Conservation (phyloP, 2,113 vertebrate genomes). For the Alaudala cheleensis region DNA sequence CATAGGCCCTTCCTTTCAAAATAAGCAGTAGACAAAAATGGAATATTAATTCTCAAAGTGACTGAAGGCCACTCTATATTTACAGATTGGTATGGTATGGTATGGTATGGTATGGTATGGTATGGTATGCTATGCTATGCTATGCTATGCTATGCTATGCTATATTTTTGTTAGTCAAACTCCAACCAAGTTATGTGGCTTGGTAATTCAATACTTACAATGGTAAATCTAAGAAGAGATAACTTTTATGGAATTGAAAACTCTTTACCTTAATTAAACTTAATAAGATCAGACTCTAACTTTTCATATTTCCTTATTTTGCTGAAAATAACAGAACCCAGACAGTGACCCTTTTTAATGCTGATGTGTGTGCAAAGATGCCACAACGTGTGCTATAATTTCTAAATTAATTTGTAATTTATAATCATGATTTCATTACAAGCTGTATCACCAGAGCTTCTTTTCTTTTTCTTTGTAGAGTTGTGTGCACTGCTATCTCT, state of each 20-base stretch:
- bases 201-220: not conserved
- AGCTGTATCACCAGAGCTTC: not conserved
- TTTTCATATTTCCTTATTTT: not conserved
- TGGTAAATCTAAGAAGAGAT: not conserved
- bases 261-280: not conserved
- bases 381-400: not conserved
- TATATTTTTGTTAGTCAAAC: not conserved
- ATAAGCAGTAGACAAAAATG: not conserved
- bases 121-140: no score
- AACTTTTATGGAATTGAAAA: not conserved
- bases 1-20: constrained; percentile 85
- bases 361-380: not conserved
- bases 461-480: not conserved
- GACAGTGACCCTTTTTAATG: not conserved
- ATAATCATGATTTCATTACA: not conserved
- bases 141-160: no score
- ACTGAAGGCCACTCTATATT: not conserved
- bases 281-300: not conserved
- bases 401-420: not conserved
- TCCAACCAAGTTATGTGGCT: not conserved
- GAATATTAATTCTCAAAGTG: not conserved
- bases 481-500: not conserved
- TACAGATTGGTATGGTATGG: no score
- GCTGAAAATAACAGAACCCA: not conserved
- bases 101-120: no score